Evolutionary conservation across 2,797 vertebrate species (phyloP).

Genomic region (Geotrypetes seraphini): DNA sequence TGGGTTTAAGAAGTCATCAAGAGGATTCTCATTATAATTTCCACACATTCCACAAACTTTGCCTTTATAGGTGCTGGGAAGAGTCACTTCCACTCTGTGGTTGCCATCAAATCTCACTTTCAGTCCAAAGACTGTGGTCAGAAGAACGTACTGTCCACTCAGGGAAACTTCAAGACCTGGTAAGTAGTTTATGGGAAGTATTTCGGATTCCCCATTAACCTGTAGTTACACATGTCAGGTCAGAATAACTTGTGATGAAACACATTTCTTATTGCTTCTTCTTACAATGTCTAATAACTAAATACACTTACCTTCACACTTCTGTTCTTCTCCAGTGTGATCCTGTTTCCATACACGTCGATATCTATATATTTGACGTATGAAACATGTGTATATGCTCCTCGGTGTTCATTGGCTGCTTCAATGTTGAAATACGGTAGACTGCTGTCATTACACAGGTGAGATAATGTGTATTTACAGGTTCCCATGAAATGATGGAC

Average conservation of each 20-base stretch:
- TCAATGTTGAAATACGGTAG: conserved; percentile 29
- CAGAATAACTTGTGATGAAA: too few relatives aligned
- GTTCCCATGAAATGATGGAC: conserved; percentile 37
- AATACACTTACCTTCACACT: conserved; percentile 17
- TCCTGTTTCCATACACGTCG: conserved; percentile 18
- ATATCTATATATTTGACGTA: conserved; percentile 26
- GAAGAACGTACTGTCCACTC: conserved; percentile 27
- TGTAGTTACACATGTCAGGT: conserved; percentile 10
- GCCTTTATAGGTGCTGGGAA: conserved; percentile 24
- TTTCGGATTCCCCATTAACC: conserved; percentile 29
- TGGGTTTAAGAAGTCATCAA: conserved; percentile 41
- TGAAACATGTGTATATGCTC: conserved; percentile 16
- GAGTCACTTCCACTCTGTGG: conserved; percentile 34
- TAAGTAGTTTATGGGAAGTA: conserved; percentile 13
- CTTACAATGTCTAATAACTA: too few relatives aligned
- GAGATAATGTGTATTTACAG: conserved; percentile 26
- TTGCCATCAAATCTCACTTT: conserved; percentile 38
- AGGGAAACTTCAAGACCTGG: conserved; percentile 15
- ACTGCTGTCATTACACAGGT: conserved; percentile 10
- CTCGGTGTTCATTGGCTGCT: conserved; percentile 18
- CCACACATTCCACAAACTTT: conserved; percentile 47
- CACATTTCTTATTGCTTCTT: too few relatives aligned
- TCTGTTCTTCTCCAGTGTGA: conserved; percentile 29
- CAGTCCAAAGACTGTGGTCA: conserved; percentile 27
- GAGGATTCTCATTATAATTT: conserved; percentile 32